phyloP scores from a whole-genome alignment of 2,888 invertebrate genomes.

The Caenorhabditis angaria region DNA sequence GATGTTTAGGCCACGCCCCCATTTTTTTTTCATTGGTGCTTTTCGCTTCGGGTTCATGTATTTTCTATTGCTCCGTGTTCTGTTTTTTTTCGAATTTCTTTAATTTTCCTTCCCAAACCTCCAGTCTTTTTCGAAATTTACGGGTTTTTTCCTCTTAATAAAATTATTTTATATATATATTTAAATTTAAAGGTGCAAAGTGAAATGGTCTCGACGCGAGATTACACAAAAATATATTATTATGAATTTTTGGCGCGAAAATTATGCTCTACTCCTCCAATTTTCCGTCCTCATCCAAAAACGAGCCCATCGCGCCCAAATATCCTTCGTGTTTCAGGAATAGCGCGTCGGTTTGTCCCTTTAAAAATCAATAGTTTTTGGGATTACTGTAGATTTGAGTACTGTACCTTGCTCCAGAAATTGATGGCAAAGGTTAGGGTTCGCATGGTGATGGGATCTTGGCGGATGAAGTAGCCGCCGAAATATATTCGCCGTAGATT shows the following conservation, averaged over 20 bases:
- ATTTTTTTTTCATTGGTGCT: no score
- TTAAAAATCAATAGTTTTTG: conserved; percentile 13
- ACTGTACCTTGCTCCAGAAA: conserved; percentile 78
- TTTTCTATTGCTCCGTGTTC: no score
- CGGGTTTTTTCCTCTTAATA: no score
- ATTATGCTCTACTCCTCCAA: conserved; percentile 10
- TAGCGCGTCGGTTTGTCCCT: conserved; percentile 78
- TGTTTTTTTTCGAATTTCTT: no score
- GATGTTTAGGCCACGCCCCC: conserved; percentile 53
- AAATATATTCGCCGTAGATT: conserved; percentile 79
- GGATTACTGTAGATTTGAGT: not conserved
- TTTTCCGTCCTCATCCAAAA: conserved; percentile 73
- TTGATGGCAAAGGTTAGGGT: conserved; percentile 80
- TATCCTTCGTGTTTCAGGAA: conserved; percentile 82
- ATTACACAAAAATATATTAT: not conserved
- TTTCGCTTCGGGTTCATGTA: no score
- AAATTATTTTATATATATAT: no score
- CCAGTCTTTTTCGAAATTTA: no score
- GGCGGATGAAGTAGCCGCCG: conserved; percentile 81
- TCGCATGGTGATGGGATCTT: conserved; percentile 80
- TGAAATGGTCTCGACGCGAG: conserved; percentile 5
- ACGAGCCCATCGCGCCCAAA: conserved; percentile 81
- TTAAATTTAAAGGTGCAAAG: no score
- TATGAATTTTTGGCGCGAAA: not conserved
- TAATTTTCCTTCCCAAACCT: no score